A percentile compares a stretch with the other conserved stretches of the same genome.
These are phyloP conservation scores for Himalopsyche anomala DNA, from an alignment of 2,888 invertebrate species.

Conservation along the genomic window DNA sequence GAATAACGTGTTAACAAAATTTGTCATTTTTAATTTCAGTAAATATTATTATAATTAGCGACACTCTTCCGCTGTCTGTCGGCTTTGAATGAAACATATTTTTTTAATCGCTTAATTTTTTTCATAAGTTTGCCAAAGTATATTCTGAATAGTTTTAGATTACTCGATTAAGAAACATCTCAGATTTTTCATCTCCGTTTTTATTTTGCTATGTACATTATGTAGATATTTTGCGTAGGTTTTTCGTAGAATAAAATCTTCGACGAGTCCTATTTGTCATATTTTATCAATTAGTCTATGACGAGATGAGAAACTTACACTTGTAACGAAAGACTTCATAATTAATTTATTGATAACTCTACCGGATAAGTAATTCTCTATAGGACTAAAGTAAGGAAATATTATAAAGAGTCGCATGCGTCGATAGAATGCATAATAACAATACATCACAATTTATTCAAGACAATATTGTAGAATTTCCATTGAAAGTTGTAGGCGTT, in stretches of 20 bases:
- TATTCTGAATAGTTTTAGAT: conserved; percentile 8
- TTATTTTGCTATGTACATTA: conserved; percentile 25
- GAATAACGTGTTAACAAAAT: neutral
- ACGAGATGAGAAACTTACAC: conserved; percentile 7
- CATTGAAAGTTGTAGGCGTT: conserved; percentile 32
- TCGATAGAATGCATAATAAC: neutral
- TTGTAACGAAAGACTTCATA: conserved; percentile 38
- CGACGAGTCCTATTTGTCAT: conserved; percentile 28
- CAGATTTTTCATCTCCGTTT: neutral
- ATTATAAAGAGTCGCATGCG: conserved; percentile 6
- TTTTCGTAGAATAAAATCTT: neutral
- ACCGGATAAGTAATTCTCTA: conserved; percentile 11
- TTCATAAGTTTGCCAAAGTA: conserved; percentile 24
- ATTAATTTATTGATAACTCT: conserved; percentile 33
- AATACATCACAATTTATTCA: conserved; percentile 38
- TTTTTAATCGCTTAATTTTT: conserved; percentile 15
- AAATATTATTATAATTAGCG: neutral
- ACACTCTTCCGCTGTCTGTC: neutral
- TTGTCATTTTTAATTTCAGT: conserved; percentile 8
- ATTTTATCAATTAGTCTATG: conserved; percentile 1
- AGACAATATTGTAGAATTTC: conserved; percentile 43
- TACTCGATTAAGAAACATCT: neutral
- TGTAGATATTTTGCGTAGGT: conserved; percentile 36
- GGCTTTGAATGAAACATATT: neutral
- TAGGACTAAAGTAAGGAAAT: neutral